A percentile compares a stretch with the other conserved stretches of the same genome.
These are phyloP conservation scores for Eurytemora carolleeae DNA, from an alignment of 1,140 invertebrate genomes.

Conservation along the genomic window DNA sequence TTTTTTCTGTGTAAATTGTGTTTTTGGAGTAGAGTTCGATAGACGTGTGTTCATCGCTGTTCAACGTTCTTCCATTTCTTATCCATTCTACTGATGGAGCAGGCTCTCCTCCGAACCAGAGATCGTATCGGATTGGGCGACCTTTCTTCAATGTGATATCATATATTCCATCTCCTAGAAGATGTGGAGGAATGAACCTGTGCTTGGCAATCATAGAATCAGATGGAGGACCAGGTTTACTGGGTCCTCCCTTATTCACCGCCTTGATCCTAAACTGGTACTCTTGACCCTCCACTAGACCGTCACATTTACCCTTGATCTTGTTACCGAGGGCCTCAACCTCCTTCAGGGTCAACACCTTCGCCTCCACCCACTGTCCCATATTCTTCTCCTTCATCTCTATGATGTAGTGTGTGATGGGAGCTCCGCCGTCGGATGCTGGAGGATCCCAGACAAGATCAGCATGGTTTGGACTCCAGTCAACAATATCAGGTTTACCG, in stretches of 20 bases:
- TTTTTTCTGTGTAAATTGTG: constrained; percentile 12
- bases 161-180: constrained; percentile 62
- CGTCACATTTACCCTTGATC: constrained; percentile 53
- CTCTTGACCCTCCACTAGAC: constrained; percentile 75
- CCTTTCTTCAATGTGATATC: constrained; percentile 78
- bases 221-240: constrained; percentile 59
- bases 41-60: constrained; percentile 32
- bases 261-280: constrained; percentile 93
- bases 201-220: constrained; percentile 80
- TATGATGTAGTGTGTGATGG: constrained; percentile 77
- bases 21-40: constrained; percentile 35
- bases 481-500: constrained; percentile 69
- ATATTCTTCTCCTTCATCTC: constrained; percentile 77
- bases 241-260: constrained; percentile 80
- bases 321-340: constrained; percentile 31
- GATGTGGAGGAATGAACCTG: constrained; percentile 69
- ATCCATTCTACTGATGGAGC: constrained; percentile 80
- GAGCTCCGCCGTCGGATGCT: constrained; percentile 69
- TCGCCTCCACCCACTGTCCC: constrained; percentile 13
- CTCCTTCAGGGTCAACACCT: constrained; percentile 7
- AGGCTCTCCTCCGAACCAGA: constrained; percentile 84
- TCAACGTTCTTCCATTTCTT: constrained; percentile 31
- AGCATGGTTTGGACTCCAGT: constrained; percentile 80
- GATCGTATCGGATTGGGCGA: constrained; percentile 71
- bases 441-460: constrained; percentile 75